phyloP scores from a whole-genome alignment of 2,797 vertebrate genomes.

The Poeciliopsis infans region DNA sequence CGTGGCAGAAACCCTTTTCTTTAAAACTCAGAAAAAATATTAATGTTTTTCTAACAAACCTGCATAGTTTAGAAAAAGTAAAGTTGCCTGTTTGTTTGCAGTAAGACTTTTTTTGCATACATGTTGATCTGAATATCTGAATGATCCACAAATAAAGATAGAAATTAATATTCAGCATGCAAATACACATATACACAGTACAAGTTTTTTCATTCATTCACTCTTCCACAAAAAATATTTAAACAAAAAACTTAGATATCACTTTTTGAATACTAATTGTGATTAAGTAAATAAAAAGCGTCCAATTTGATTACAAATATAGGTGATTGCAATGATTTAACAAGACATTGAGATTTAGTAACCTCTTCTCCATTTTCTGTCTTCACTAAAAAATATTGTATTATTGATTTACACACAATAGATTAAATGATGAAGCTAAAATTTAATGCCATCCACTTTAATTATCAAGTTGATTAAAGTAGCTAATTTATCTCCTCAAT shows the following conservation, averaged over 20 bases:
- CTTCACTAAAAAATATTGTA: conserved; percentile 1
- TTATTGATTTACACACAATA: not conserved
- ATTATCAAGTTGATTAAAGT: conserved; percentile 11
- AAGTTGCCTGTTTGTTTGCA: not conserved
- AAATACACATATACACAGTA: not conserved
- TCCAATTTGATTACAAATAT: not conserved
- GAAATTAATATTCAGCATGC: not conserved
- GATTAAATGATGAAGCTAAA: conserved; percentile 13
- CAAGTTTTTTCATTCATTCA: not conserved
- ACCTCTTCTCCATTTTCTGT: not conserved
- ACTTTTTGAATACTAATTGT: not conserved
- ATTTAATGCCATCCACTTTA: not conserved
- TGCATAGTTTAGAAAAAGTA: not conserved
- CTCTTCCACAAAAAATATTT: not conserved
- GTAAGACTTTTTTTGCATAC: not conserved
- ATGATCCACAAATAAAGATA: not conserved
- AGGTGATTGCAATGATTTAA: not conserved
- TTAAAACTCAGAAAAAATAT: not conserved
- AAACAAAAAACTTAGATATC: not conserved
- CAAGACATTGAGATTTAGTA: not conserved
- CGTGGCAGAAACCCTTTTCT: not conserved
- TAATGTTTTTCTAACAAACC: not conserved
- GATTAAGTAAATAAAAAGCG: not conserved
- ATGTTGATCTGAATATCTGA: not conserved
- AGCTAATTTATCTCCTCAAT: not conserved